Conservation (phyloP, 2,888 invertebrate species). For the Dryomyza anilis region DNA sequence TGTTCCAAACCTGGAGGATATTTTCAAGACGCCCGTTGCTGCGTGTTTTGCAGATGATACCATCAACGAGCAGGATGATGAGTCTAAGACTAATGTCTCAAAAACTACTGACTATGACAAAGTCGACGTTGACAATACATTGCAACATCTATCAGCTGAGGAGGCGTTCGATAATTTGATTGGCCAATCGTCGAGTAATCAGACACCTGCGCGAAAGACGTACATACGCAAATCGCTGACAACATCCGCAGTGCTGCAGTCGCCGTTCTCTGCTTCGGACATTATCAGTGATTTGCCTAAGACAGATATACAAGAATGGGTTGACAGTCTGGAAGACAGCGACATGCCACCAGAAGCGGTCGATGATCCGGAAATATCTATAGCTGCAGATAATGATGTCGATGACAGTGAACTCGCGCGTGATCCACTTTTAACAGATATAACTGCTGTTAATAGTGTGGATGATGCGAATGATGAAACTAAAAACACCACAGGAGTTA, state of each 20-base stretch:
- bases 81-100: background rate
- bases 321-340: constrained; percentile 37
- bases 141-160: constrained; percentile 32
- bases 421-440: constrained; percentile 40
- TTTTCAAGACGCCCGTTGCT: constrained; percentile 47
- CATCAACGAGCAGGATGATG: constrained; percentile 1
- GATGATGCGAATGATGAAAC: background rate
- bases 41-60: constrained; percentile 28
- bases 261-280: constrained; percentile 35
- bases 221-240: constrained; percentile 32
- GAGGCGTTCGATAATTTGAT: constrained; percentile 43
- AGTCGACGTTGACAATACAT: no score
- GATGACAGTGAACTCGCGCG: constrained; percentile 29
- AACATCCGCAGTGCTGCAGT: background rate
- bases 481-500: constrained; percentile 19
- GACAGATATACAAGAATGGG: constrained; percentile 48
- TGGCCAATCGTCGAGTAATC: constrained; percentile 39
- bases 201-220: constrained; percentile 34
- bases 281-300: constrained; percentile 40
- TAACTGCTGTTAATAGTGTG: background rate
- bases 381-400: constrained; percentile 18
- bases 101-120: no score
- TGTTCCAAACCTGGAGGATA: constrained; percentile 46
- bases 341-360: constrained; percentile 26
- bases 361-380: constrained; percentile 26